Base-by-base conservation (phyloP, 2,797 vertebrate species). In the Champsocephalus esox region DNA sequence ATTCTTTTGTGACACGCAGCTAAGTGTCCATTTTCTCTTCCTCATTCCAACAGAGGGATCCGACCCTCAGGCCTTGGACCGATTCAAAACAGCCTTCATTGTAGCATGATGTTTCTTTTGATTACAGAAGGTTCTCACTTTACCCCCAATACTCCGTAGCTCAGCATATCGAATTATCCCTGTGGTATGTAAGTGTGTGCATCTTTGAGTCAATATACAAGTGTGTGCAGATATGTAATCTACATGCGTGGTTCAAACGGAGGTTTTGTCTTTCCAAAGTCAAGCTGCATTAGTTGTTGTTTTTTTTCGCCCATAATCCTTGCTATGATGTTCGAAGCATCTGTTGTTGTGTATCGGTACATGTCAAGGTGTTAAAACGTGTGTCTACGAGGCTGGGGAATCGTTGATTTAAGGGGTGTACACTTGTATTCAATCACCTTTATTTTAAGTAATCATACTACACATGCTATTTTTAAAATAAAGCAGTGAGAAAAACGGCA, bases 81-180 rank as follows among this genome's bases (percentile, higher is more conserved):
- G 49, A 88, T 88, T 91, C 87, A 79, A 90, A 94, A 92, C 83
- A 73, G 75, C 63, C 83, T 84, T 84, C 91, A 90, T 88, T 91
- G 88, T 91, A 89, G 83, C 88, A 79, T 68, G 66, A 84, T 85
- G 83, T 91, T 92, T 86, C 87, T 93, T 92, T 93, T 94, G 90
- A 92, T 92, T 91, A 91, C 87, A 84, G 87, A 80, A 89, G 89
- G 79, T 87, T 92, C 89, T 95, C 81, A 69, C 81, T 93, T 94
- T 94, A 93, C 93, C 60, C 28, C 70, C 78, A 62, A 63, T 60
- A 38, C 82, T 88, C 84, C 79, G 80, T 83, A 79, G 81, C 66
- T 5, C 75, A 32, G 46, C 57, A 63, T 89, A 90, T 94, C 79
- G 21, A 65, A 81, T 91, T 87, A 90, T 81, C 64, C 51, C 34